Percentiles rank a stretch among this genome's conserved stretches.
phyloP scores from a whole-genome alignment of 2,113 vertebrate species.

The Ochotona princeps region DNA sequence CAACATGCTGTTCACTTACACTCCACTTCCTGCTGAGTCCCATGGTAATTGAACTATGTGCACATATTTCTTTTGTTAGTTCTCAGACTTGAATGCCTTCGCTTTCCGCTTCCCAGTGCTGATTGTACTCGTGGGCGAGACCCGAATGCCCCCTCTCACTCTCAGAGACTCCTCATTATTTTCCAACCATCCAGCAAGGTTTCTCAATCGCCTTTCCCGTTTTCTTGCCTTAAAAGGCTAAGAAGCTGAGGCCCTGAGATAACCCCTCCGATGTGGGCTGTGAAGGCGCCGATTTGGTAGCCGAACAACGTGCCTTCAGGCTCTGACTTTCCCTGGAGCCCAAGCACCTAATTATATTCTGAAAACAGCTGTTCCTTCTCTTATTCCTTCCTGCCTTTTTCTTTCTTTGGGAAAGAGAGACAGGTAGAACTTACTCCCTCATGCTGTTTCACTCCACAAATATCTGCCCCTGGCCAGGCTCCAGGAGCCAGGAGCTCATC shows the following conservation, averaged over 20 bases:
- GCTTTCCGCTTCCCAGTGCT: conserved; percentile 61
- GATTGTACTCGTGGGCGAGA: conserved; percentile 48
- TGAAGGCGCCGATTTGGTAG: neutral
- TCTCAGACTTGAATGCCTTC: conserved; percentile 63
- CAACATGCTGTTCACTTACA: neutral
- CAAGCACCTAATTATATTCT: neutral
- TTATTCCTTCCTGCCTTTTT: neutral
- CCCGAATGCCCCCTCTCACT: conserved; percentile 57
- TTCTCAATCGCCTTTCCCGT: neutral
- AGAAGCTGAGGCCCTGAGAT: neutral
- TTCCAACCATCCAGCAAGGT: neutral
- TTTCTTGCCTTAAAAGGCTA: conserved; percentile 63
- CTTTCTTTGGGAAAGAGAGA: neutral
- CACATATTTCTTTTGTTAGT: conserved; percentile 61
- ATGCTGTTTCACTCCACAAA: too few species aligned
- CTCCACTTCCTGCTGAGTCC: conserved; percentile 71
- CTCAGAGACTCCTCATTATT: conserved; percentile 3
- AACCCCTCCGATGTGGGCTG: neutral
- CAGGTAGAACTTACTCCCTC: too few species aligned
- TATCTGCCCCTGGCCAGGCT: too few species aligned
- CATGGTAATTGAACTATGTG: conserved; percentile 74
- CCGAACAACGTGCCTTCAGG: neutral
- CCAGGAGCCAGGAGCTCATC: too few species aligned
- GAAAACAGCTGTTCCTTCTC: neutral
- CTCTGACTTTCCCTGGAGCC: neutral